These are phyloP conservation scores for Myotis planiceps DNA, from an alignment of 2,797 vertebrate genomes.

Conservation along the genomic window DNA sequence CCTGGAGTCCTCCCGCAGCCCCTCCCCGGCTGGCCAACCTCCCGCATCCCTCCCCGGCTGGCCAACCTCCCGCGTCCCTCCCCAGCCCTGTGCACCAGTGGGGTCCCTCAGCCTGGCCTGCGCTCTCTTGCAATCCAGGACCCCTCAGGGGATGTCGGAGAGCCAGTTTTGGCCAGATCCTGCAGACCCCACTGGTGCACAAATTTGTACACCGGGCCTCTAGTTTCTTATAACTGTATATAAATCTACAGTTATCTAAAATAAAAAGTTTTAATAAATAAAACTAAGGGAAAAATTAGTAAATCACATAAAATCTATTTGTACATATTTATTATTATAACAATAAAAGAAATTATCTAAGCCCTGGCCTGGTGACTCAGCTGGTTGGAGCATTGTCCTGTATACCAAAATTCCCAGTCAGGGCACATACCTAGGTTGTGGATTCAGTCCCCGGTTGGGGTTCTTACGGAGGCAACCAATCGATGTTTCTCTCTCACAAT, in stretches of 20 bases:
- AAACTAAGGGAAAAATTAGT: slow-evolving; percentile 19
- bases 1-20: too few species aligned
- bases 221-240: neutral
- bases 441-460: neutral
- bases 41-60: too few species aligned
- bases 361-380: neutral
- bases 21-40: too few species aligned
- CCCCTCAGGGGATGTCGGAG: too few species aligned
- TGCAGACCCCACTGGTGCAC: too few species aligned
- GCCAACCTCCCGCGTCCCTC: too few species aligned
- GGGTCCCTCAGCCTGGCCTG: too few species aligned
- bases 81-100: too few species aligned
- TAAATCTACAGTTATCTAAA: neutral
- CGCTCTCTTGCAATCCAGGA: too few species aligned
- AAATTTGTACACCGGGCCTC: too few species aligned
- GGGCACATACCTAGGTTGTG: neutral
- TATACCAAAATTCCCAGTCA: neutral
- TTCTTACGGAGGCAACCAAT: neutral
- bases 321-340: neutral
- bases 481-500: neutral
- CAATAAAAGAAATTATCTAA: neutral
- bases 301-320: slow-evolving; percentile 4
- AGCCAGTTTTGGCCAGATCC: too few species aligned
- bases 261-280: neutral
- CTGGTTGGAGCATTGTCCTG: neutral